These are phyloP conservation scores for Ophioninae sp. DNA, from an alignment of 2,888 invertebrate species.

Conservation along the genomic window DNA sequence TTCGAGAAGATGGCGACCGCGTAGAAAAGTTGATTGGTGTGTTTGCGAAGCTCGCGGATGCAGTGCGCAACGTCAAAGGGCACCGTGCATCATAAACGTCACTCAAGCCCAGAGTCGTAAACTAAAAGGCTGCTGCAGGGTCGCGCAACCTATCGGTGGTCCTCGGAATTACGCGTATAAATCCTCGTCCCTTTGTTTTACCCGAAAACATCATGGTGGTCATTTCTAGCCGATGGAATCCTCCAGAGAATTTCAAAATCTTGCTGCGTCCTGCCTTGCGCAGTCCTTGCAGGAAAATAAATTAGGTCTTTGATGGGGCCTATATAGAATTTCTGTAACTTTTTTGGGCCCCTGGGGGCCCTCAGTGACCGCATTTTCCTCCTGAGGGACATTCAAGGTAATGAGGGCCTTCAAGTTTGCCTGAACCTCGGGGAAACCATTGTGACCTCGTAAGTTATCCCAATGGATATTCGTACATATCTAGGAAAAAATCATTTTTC, in stretches of 20 bases:
- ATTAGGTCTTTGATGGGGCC: too few relatives aligned
- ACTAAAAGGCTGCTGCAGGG: constrained; percentile 70
- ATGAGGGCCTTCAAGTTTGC: too few relatives aligned
- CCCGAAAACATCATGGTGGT: not conserved
- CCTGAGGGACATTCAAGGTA: too few relatives aligned
- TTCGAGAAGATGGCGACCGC: constrained; percentile 21
- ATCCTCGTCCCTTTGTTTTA: constrained; percentile 10
- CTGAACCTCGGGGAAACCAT: too few relatives aligned
- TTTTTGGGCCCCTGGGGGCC: too few relatives aligned
- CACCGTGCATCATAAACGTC: constrained; percentile 77
- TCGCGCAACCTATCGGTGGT: constrained; percentile 57
- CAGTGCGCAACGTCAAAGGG: constrained; percentile 72
- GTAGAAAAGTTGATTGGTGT: constrained; percentile 30
- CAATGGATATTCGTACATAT: too few relatives aligned
- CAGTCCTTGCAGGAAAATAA: not conserved
- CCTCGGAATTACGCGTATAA: constrained; percentile 26
- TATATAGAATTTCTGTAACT: too few relatives aligned
- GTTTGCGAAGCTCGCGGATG: constrained; percentile 52
- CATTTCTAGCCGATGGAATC: not conserved
- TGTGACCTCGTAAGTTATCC: too few relatives aligned
- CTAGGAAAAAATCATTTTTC: too few relatives aligned
- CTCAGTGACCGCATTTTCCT: too few relatives aligned
- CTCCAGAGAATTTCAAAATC: not conserved
- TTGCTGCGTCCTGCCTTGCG: not conserved
- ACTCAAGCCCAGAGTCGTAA: constrained; percentile 75